These are phyloP conservation scores for Odocoileus hemionus DNA, from an alignment of 2,113 vertebrate species.

Conservation along the genomic window DNA sequence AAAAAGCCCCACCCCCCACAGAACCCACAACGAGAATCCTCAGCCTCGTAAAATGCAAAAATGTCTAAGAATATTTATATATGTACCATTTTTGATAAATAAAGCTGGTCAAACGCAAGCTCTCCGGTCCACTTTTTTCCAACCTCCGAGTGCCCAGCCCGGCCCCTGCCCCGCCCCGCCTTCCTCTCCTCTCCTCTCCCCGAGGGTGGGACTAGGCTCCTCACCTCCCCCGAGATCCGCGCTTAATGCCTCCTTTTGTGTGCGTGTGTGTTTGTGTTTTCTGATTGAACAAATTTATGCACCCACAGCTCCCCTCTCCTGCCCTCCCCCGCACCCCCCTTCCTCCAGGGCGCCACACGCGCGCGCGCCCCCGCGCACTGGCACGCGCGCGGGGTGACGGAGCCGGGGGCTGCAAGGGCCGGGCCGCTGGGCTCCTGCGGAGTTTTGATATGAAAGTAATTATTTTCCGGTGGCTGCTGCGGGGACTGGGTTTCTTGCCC, in stretches of 20 bases:
- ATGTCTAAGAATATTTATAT: slow-evolving; percentile 99
- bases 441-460: slow-evolving; percentile 99
- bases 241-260: slow-evolving; percentile 84
- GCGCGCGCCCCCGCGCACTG: slow-evolving; percentile 48
- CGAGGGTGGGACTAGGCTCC: not conserved
- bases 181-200: not conserved
- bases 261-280: slow-evolving; percentile 89
- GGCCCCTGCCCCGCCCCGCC: not conserved
- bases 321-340: slow-evolving; percentile 80
- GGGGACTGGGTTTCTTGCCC: slow-evolving; percentile 99
- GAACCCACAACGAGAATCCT: slow-evolving; percentile 93
- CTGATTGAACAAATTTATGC: slow-evolving; percentile 99
- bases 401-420: slow-evolving; percentile 94
- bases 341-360: not conserved
- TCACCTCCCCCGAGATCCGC: not conserved
- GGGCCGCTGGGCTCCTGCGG: slow-evolving; percentile 93
- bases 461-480: slow-evolving; percentile 99
- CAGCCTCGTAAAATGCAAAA: slow-evolving; percentile 95
- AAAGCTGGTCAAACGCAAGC: slow-evolving; percentile 81
- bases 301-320: slow-evolving; percentile 80
- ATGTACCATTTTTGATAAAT: slow-evolving; percentile 99
- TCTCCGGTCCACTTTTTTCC: slow-evolving; percentile 57
- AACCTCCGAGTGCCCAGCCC: not conserved
- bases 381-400: slow-evolving; percentile 88
- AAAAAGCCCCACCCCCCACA: slow-evolving; percentile 12